These are phyloP conservation scores for Acronicta aceris DNA, from an alignment of 2,888 invertebrate species.

Conservation along the genomic window DNA sequence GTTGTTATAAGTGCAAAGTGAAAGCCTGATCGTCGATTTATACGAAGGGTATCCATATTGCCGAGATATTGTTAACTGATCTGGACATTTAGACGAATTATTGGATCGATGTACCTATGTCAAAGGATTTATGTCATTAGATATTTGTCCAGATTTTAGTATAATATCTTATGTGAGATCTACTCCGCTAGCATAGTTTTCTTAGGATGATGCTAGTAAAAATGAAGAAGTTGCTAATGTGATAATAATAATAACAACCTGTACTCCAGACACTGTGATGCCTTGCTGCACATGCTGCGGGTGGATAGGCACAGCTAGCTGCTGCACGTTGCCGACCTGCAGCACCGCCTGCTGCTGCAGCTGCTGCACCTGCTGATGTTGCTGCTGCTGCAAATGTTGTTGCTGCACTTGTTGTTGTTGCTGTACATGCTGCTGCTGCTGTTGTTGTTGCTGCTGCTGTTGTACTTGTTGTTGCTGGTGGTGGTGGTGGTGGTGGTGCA, in stretches of 20 bases:
- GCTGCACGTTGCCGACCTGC: constrained; percentile 84
- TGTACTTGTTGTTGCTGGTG: constrained; percentile 66
- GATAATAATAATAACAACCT: constrained; percentile 58
- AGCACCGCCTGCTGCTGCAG: constrained; percentile 78
- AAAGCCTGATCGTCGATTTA: too few relatives aligned
- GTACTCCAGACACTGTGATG: constrained; percentile 70
- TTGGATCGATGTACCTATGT: too few relatives aligned
- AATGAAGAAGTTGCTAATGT: too few relatives aligned
- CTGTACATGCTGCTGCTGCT: constrained; percentile 54
- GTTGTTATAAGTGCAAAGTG: too few relatives aligned
- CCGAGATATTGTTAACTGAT: too few relatives aligned
- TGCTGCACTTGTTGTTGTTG: constrained; percentile 52
- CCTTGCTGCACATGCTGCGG: constrained; percentile 77
- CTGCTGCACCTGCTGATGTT: constrained; percentile 64
- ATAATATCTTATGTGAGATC: too few relatives aligned
- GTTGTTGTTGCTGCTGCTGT: constrained; percentile 29
- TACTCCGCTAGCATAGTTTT: too few relatives aligned
- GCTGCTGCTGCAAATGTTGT: constrained; percentile 62
- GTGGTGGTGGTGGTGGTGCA: constrained; percentile 59
- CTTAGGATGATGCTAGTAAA: too few relatives aligned
- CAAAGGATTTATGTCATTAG: too few relatives aligned
- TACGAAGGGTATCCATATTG: too few relatives aligned
- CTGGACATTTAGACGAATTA: too few relatives aligned
- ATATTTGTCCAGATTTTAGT: too few relatives aligned
- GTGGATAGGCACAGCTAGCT: constrained; percentile 81